Evolutionary conservation across 2,888 invertebrate genomes (phyloP).

Genomic region (Cenopis cana): DNA sequence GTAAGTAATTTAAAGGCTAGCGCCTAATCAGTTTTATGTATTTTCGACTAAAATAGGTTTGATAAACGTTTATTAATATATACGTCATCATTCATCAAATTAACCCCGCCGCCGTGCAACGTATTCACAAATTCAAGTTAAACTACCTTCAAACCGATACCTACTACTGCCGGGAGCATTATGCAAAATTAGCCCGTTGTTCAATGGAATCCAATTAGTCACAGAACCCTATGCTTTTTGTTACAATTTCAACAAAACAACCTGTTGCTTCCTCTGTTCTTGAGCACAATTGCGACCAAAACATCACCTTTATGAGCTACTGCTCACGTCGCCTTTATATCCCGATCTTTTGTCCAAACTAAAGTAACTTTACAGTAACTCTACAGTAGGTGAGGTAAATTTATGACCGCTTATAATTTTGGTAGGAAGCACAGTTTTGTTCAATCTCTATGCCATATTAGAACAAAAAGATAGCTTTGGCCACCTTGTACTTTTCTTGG

Average conservation of each 20-base stretch:
- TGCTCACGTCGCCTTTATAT: constrained; percentile 45
- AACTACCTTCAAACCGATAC: neutral
- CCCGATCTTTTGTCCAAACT: constrained; percentile 45
- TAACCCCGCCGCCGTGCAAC: neutral
- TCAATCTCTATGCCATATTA: constrained; percentile 28
- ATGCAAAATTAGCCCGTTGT: constrained; percentile 11
- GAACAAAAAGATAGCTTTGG: constrained; percentile 29
- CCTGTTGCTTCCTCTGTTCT: constrained; percentile 49
- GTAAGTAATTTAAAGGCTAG: too few species aligned
- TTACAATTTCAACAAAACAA: constrained; percentile 43
- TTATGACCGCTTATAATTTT: constrained; percentile 50
- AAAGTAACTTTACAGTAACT: constrained; percentile 37
- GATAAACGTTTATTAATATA: too few species aligned
- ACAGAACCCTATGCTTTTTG: constrained; percentile 29
- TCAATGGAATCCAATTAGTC: constrained; percentile 19
- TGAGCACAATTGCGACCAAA: constrained; percentile 67
- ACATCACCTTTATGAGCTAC: constrained; percentile 66
- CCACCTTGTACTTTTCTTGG: constrained; percentile 37
- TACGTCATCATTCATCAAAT: too few species aligned
- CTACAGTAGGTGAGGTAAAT: constrained; percentile 49
- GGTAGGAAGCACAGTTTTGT: constrained; percentile 45
- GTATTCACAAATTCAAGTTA: neutral
- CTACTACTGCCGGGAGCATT: constrained; percentile 3
- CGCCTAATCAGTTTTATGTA: too few species aligned
- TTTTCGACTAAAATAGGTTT: too few species aligned